phyloP scores from a whole-genome alignment of 2,888 invertebrate genomes.

The Cheilosia impressa region DNA sequence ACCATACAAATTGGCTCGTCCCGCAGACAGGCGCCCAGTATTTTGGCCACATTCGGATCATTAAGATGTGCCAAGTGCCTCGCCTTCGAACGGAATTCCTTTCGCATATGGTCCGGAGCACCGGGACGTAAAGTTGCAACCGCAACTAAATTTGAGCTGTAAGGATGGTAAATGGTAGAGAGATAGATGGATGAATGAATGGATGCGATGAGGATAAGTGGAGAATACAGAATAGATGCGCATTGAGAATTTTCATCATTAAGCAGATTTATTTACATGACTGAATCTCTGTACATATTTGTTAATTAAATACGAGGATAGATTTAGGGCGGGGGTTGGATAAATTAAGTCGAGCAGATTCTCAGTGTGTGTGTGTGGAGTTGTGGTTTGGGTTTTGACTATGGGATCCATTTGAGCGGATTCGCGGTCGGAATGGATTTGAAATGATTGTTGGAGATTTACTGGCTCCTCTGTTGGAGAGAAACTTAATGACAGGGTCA shows the following conservation, averaged over 20 bases:
- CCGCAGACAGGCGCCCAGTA: slow-evolving; percentile 89
- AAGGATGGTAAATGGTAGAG: slow-evolving; percentile 11
- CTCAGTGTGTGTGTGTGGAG: not conserved
- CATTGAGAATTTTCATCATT: slow-evolving; percentile 72
- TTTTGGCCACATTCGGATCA: slow-evolving; percentile 89
- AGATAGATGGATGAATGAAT: slow-evolving; percentile 28
- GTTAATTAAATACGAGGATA: slow-evolving; percentile 71
- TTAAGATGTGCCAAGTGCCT: slow-evolving; percentile 88
- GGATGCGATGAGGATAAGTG: slow-evolving; percentile 28
- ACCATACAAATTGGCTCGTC: slow-evolving; percentile 91
- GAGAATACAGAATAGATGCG: slow-evolving; percentile 21
- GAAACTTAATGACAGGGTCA: slow-evolving; percentile 60
- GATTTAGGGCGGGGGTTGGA: slow-evolving; percentile 31
- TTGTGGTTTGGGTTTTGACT: slow-evolving; percentile 55
- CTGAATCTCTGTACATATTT: slow-evolving; percentile 73
- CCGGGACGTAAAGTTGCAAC: slow-evolving; percentile 89
- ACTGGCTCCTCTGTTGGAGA: slow-evolving; percentile 47
- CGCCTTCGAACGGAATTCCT: slow-evolving; percentile 90
- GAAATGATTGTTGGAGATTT: slow-evolving; percentile 59
- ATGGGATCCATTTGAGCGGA: slow-evolving; percentile 64
- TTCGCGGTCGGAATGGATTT: slow-evolving; percentile 69
- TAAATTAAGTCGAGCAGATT: slow-evolving; percentile 1
- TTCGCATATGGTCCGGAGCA: slow-evolving; percentile 86
- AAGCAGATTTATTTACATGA: slow-evolving; percentile 75
- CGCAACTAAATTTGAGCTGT: slow-evolving; percentile 86